Conservation (phyloP, 2,888 invertebrate genomes). For the Dicroscelio sp. region DNA sequence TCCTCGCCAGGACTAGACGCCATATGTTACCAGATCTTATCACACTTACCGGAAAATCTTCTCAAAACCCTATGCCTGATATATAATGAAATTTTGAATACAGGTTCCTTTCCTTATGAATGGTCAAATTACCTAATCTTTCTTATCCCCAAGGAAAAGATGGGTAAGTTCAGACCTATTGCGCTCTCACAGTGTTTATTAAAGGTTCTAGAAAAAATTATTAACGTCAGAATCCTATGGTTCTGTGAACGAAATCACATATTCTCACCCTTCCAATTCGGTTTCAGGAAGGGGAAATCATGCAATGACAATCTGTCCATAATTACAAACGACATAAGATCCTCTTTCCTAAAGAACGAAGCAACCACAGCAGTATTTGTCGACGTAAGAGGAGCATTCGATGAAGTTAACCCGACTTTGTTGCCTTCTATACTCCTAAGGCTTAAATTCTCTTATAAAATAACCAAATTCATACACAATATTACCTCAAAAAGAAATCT, state of each 20-base stretch:
- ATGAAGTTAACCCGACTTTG: background rate
- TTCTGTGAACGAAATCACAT: background rate
- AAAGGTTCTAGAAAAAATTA: slow-evolving; percentile 8
- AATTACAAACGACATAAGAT: slow-evolving; percentile 5
- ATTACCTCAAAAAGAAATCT: slow-evolving; percentile 3
- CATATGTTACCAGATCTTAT: too few species aligned
- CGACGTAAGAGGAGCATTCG: background rate
- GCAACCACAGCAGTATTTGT: background rate
- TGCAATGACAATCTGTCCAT: background rate
- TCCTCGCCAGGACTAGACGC: too few species aligned
- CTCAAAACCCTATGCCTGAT: too few species aligned
- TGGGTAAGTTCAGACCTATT: too few species aligned
- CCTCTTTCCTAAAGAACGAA: background rate
- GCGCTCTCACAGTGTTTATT: slow-evolving; percentile 7
- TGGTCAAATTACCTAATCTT: too few species aligned
- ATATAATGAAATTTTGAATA: too few species aligned
- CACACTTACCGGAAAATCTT: too few species aligned
- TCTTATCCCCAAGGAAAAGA: too few species aligned
- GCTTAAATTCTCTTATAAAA: background rate
- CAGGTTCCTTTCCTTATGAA: too few species aligned
- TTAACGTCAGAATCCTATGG: background rate
- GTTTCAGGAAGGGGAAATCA: background rate
- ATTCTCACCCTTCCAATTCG: background rate
- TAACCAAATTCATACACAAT: background rate
- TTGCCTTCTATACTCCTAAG: background rate